A percentile compares a stretch with the other conserved stretches of the same genome.
phyloP scores from a whole-genome alignment of 2,797 vertebrate genomes.

The Tiaroga cobitis region DNA sequence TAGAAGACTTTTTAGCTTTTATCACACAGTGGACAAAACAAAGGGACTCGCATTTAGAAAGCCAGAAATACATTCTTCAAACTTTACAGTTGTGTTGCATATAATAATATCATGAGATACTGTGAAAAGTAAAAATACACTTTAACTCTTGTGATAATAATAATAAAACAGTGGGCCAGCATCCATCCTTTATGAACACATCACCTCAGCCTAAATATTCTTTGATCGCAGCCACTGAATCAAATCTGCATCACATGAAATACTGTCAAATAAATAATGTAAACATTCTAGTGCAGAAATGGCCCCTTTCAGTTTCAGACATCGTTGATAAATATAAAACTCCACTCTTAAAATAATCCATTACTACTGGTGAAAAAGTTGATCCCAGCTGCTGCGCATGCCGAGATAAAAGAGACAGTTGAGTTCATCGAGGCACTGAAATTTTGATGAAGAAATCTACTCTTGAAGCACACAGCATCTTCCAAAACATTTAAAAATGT shows the following conservation, averaged over 20 bases:
- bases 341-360: neutral
- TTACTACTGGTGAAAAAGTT: neutral
- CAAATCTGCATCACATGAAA: neutral
- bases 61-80: neutral
- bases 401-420: neutral
- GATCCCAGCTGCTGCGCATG: neutral
- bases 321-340: neutral
- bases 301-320: neutral
- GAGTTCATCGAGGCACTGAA: neutral
- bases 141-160: neutral
- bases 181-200: neutral
- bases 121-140: slow-evolving; percentile 27
- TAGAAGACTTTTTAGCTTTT: neutral
- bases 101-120: neutral
- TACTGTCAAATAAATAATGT: slow-evolving; percentile 61
- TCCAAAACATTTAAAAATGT: neutral
- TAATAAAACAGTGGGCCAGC: slow-evolving; percentile 14
- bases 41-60: neutral
- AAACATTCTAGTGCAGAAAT: slow-evolving; percentile 54
- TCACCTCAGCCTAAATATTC: neutral
- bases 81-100: neutral
- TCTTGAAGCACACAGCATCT: neutral
- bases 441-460: neutral
- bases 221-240: slow-evolving; percentile 1
- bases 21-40: slow-evolving; percentile 20